Evolutionary conservation across 2,113 vertebrate genomes (phyloP), one percentile per base, ranked within the genome.

Genomic region (Trichomycterus rosablanca): DNA sequence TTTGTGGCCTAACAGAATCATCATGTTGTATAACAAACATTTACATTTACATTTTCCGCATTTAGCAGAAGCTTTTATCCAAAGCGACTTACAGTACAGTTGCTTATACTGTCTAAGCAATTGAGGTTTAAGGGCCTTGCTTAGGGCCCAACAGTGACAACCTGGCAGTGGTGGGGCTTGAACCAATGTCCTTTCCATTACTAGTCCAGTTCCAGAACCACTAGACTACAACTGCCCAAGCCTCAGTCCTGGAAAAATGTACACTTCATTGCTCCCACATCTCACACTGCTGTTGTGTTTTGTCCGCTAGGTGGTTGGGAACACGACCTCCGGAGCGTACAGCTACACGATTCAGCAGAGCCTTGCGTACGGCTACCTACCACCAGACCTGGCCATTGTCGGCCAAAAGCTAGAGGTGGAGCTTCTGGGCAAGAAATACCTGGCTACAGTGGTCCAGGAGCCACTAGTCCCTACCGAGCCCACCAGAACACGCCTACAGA

Each of bases 251-350:
- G 8, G 12, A 35, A 32, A 9, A 32, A 32, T 32, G n/a, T n/a
- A n/a, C n/a, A 3, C 26, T 4, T 37, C 2, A 8, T 37, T 37
- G 34, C 5, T 7, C 2, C 12, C 7, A 37, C 5, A 37, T 7
- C 7, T 11, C 11, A 4, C 37, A n/a, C 5, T 11, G 2, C 28
- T 8, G n/a, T 11, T 35, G 12, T 46, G 39, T 56, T 1, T 43
- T 16, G 4, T 22, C 37, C 42, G 57, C 70, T 78, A 99, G 95
- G 93, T 97, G 78, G 78, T 98, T 34, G 96, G 95, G 39, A 97
- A 99, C 76, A 99, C 95, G 0, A 99, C 95, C 0, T 97, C 96
- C 3, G 96, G 95, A 61, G 80, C 85, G 61, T 98, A 93, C 80
- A 99, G 96, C 77, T 99, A 93, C 68, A 85, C 76, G 74, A 73